Conservation (phyloP, 2,888 invertebrate species). For the Mythimna albipuncta region DNA sequence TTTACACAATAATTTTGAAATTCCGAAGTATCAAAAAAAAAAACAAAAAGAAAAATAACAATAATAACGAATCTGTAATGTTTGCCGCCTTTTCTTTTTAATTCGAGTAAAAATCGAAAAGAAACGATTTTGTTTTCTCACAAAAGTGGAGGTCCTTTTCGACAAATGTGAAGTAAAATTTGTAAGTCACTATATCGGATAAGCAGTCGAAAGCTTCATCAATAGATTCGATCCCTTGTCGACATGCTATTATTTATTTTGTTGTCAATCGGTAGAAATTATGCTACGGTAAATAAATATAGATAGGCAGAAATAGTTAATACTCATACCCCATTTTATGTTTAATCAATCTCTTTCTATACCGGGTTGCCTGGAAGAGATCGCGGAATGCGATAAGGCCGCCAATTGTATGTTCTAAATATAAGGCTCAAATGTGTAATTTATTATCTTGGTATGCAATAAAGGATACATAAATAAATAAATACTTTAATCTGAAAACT, state of each 20-base stretch:
- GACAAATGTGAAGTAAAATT: constrained; percentile 9
- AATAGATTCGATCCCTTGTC: constrained; percentile 9
- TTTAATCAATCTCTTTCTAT: too few relatives aligned
- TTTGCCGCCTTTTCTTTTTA: background rate
- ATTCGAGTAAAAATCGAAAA: background rate
- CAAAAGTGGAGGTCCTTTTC: background rate
- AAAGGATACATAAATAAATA: too few relatives aligned
- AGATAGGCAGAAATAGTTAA: background rate
- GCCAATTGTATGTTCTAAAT: too few relatives aligned
- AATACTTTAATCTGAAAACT: background rate
- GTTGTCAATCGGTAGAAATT: background rate
- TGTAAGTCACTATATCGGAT: constrained; percentile 1
- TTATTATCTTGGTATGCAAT: too few relatives aligned
- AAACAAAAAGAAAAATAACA: too few relatives aligned
- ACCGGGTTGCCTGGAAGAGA: too few relatives aligned
- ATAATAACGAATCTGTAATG: background rate
- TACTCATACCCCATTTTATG: too few relatives aligned
- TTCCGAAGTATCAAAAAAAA: background rate
- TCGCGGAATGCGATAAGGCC: too few relatives aligned
- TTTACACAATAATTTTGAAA: background rate
- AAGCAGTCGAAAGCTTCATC: constrained; percentile 1
- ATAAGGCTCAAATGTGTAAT: too few relatives aligned
- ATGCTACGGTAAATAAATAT: background rate
- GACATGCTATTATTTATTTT: background rate
- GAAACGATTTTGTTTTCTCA: background rate